These are phyloP conservation scores for Monomorium pharaonis DNA, from an alignment of 1,140 invertebrate genomes.

Conservation along the genomic window DNA sequence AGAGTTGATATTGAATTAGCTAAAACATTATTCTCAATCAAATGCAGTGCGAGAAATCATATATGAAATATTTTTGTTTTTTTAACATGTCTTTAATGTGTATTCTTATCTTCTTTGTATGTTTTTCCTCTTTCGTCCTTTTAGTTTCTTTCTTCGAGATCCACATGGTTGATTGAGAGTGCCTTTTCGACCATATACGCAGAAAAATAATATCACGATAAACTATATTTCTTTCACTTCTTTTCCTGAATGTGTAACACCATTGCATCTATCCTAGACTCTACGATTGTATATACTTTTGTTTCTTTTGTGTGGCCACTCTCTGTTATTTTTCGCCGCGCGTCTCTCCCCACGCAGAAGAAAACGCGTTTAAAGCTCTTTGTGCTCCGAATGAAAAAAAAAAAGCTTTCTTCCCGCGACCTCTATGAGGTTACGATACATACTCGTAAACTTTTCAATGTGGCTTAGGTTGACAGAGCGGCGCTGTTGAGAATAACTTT, in stretches of 20 bases:
- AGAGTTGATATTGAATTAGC: too few species aligned
- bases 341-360: not conserved
- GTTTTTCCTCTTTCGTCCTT: constrained; percentile 14
- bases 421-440: not conserved
- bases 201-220: constrained; percentile 60
- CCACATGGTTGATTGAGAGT: constrained; percentile 12
- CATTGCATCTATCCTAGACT: not conserved
- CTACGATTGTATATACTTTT: not conserved
- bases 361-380: not conserved
- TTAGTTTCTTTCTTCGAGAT: constrained; percentile 28
- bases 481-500: not conserved
- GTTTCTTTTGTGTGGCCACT: not conserved
- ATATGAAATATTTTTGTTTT: not conserved
- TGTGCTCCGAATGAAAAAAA: constrained; percentile 11
- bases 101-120: not conserved
- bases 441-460: not conserved
- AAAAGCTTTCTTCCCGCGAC: not conserved
- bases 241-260: not conserved
- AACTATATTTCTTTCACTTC: constrained; percentile 49
- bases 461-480: not conserved
- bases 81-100: not conserved
- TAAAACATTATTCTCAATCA: too few species aligned
- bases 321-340: not conserved
- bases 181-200: constrained; percentile 38
- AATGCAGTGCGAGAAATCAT: not conserved